Conservation (phyloP, 2,888 invertebrate species). For the Ligdia adustata region DNA sequence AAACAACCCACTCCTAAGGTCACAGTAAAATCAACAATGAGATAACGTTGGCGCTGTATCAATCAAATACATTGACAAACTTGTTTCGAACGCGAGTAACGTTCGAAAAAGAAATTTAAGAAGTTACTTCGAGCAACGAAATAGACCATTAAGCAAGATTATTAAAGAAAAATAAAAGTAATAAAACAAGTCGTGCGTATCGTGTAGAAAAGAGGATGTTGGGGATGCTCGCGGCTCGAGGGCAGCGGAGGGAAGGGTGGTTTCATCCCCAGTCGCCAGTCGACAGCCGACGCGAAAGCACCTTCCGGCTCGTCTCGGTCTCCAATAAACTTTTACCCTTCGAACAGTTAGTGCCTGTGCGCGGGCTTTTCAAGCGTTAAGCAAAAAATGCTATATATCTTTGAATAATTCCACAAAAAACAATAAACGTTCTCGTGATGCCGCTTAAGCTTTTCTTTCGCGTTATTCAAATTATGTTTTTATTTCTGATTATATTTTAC, state of each 20-base stretch:
- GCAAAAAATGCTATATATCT: slow-evolving; percentile 11
- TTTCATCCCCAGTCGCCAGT: slow-evolving; percentile 57
- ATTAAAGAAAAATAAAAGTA: slow-evolving; percentile 80
- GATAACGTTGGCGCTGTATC: background rate
- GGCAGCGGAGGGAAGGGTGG: slow-evolving; percentile 56
- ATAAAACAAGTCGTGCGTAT: slow-evolving; percentile 75
- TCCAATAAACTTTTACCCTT: slow-evolving; percentile 26
- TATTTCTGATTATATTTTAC: slow-evolving; percentile 52
- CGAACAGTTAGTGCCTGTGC: slow-evolving; percentile 33
- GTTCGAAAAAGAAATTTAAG: slow-evolving; percentile 60
- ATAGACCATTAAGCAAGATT: slow-evolving; percentile 76
- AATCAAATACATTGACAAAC: slow-evolving; percentile 37
- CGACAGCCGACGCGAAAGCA: slow-evolving; percentile 40
- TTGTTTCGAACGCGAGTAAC: slow-evolving; percentile 51
- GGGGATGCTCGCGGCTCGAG: slow-evolving; percentile 48
- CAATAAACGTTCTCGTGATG: slow-evolving; percentile 41
- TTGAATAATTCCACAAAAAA: slow-evolving; percentile 7
- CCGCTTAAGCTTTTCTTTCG: slow-evolving; percentile 49
- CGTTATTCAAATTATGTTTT: slow-evolving; percentile 50
- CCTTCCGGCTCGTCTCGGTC: background rate
- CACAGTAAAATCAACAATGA: too few relatives aligned
- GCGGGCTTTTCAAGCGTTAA: slow-evolving; percentile 32
- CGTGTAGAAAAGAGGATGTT: slow-evolving; percentile 59
- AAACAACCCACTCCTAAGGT: too few relatives aligned
- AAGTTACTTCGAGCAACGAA: slow-evolving; percentile 68